A percentile compares a stretch with the other conserved stretches of the same genome.
These are phyloP conservation scores for Xestobium rufovillosum DNA, from an alignment of 2,888 invertebrate genomes.

Conservation along the genomic window DNA sequence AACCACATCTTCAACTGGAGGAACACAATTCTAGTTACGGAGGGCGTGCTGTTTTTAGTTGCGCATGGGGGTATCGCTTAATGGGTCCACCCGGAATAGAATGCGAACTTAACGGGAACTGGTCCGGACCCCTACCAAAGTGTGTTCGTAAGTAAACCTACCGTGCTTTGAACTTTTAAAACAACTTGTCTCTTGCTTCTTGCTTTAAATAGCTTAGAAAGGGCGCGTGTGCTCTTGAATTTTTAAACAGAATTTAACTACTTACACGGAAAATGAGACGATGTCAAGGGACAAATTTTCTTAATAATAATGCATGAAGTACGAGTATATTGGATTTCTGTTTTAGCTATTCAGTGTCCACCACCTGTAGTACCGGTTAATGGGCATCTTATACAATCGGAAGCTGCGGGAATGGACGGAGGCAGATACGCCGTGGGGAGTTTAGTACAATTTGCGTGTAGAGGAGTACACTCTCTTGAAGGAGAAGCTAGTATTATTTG, in stretches of 20 bases:
- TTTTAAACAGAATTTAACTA: constrained; percentile 8
- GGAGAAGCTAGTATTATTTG: constrained; percentile 80
- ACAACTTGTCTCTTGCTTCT: not conserved
- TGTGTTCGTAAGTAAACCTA: constrained; percentile 58
- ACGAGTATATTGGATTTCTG: constrained; percentile 7
- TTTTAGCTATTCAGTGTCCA: constrained; percentile 73
- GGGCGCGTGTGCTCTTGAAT: constrained; percentile 7
- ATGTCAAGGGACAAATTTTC: too few species aligned
- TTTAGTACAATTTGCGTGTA: constrained; percentile 69
- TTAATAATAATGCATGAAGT: too few species aligned
- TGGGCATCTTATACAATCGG: constrained; percentile 54
- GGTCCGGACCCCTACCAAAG: constrained; percentile 70
- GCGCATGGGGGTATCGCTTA: constrained; percentile 76
- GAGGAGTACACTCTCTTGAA: constrained; percentile 56
- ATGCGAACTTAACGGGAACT: constrained; percentile 70
- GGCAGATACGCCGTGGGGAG: constrained; percentile 72
- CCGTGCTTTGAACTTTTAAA: too few species aligned
- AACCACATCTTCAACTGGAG: constrained; percentile 65
- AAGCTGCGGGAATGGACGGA: constrained; percentile 47
- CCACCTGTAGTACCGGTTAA: constrained; percentile 65
- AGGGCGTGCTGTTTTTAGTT: constrained; percentile 72
- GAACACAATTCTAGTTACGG: constrained; percentile 77
- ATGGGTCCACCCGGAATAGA: constrained; percentile 69
- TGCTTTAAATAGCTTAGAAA: constrained; percentile 4
- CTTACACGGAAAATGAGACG: too few species aligned